Evolutionary conservation across 2,888 invertebrate species (phyloP).

Genomic region (Schizaphis graminum): DNA sequence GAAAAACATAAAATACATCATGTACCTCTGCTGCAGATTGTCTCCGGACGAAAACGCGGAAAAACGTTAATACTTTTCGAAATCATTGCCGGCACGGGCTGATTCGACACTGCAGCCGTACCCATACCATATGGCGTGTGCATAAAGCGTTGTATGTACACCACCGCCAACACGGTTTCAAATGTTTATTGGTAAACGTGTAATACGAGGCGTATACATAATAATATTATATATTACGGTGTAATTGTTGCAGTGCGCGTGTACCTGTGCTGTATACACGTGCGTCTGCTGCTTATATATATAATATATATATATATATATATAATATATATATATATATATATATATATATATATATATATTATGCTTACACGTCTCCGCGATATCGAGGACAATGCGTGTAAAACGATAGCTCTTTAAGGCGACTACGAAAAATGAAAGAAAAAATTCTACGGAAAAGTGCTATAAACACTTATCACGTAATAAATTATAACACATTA

Average conservation of each 20-base stretch:
- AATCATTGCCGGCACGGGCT: not conserved
- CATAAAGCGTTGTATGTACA: not conserved
- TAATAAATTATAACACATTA: not conserved
- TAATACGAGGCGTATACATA: not conserved
- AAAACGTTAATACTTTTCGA: not conserved
- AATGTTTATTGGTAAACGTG: not conserved
- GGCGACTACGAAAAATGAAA: not conserved
- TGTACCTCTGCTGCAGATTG: not conserved
- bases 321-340: too few species aligned
- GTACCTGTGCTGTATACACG: not conserved
- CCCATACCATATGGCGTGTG: too few species aligned
- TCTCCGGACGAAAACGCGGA: not conserved
- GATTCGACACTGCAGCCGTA: too few species aligned
- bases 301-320: too few species aligned
- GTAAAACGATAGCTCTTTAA: not conserved
- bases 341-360: too few species aligned
- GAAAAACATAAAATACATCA: not conserved
- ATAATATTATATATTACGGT: too few species aligned
- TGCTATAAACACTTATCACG: not conserved
- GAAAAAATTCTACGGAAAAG: not conserved
- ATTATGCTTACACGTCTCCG: not conserved
- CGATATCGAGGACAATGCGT: constrained; percentile 1
- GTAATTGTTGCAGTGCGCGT: not conserved
- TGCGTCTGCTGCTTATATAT: not conserved
- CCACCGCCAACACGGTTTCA: not conserved